Base-by-base conservation (phyloP, 1,140 invertebrate genomes). In the Caenorhabditis inopinata region DNA sequence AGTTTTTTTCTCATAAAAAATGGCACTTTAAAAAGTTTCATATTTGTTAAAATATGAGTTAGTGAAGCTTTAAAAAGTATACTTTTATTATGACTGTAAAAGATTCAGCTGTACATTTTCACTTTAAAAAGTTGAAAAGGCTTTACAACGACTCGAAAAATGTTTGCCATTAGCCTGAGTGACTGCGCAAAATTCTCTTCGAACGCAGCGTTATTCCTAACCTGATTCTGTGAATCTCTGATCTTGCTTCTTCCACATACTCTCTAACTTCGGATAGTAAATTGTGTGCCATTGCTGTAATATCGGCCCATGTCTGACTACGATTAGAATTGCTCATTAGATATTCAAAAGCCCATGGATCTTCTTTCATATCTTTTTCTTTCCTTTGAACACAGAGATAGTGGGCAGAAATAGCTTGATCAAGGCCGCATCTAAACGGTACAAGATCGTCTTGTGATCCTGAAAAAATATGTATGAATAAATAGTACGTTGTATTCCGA, bases 221-320 rank as follows among this genome's bases (percentile, higher is more conserved):
- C 53, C 76, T 62, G 14, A 79, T 68, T 79, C 42, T 68, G 3
- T 75, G 45, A 47, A 47, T 48, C 42, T 35, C 77, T 46, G 23
- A 32, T 51, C 58, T 49, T 6, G 46, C 58, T 14, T 45, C 53
- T 27, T 58, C 48, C 0, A 79, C 42, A 29, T 74, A 25, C 7
- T 79, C 78, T 45, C 46, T 11, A 27, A 79, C 46, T 74, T 79
- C 78, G 0, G 29, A 32, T 1, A 79, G 25, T 11, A 79, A 29
- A 58, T 79, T 79, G 12, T 75, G 53, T 14, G 78, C 53, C 78
- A 79, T 79, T 14, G 47, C 42, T 2, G 62, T 62, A 29, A 79
- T 68, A 53, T 79, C 78, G 3, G 78, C 68, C 78, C 78, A 79
- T 4, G 78, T 79, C 21, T 46, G 27, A 21, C 25, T 75, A n/a